A percentile compares a stretch with the other conserved stretches of the same genome.
These are phyloP conservation scores for Eilema sororculum DNA, from an alignment of 2,888 invertebrate species.

Conservation along the genomic window DNA sequence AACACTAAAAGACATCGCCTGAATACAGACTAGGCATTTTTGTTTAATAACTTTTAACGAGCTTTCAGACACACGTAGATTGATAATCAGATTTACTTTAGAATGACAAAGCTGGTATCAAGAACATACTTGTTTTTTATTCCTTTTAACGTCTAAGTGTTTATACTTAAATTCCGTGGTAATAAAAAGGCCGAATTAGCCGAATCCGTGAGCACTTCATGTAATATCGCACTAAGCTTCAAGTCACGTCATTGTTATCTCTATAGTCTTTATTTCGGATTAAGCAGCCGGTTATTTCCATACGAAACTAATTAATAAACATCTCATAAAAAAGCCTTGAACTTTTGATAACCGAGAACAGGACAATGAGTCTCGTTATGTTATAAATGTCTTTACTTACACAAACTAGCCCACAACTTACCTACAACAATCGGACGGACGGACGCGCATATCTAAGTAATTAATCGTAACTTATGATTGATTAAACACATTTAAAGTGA, in stretches of 20 bases:
- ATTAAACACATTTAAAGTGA: slow-evolving; percentile 84
- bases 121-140: slow-evolving; percentile 44
- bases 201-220: slow-evolving; percentile 43
- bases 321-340: slow-evolving; percentile 81
- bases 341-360: slow-evolving; percentile 79
- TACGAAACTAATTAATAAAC: slow-evolving; percentile 82
- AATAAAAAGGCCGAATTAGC: slow-evolving; percentile 33
- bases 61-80: slow-evolving; percentile 33
- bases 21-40: slow-evolving; percentile 27
- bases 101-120: slow-evolving; percentile 41
- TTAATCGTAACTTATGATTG: slow-evolving; percentile 86
- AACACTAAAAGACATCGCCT: slow-evolving; percentile 22
- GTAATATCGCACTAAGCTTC: slow-evolving; percentile 57
- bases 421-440: slow-evolving; percentile 69
- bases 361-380: slow-evolving; percentile 82
- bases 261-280: slow-evolving; percentile 68
- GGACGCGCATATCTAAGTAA: slow-evolving; percentile 81
- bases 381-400: slow-evolving; percentile 70
- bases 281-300: slow-evolving; percentile 73
- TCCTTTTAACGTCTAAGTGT: slow-evolving; percentile 52
- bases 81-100: slow-evolving; percentile 28
- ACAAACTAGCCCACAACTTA: slow-evolving; percentile 61
- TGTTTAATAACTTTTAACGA: slow-evolving; percentile 23
- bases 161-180: slow-evolving; percentile 21
- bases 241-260: slow-evolving; percentile 74